These are phyloP conservation scores for Cheilosia impressa DNA, from an alignment of 2,888 invertebrate species.

Conservation along the genomic window DNA sequence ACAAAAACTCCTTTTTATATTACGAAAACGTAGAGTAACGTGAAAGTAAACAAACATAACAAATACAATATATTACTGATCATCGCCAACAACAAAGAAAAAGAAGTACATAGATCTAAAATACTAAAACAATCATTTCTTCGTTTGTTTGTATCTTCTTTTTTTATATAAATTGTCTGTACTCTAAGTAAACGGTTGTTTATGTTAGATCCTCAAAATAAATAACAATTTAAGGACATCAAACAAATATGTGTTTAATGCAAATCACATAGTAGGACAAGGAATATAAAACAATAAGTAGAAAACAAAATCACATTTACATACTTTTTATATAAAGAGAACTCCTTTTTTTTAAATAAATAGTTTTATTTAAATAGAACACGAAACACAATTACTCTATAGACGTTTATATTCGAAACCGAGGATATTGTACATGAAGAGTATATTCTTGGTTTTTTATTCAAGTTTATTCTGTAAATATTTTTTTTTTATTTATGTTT, in stretches of 20 bases:
- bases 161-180: conserved; percentile 48
- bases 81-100: conserved; percentile 35
- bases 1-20: conserved; percentile 51
- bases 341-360: conserved; percentile 14
- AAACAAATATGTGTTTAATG: conserved; percentile 18
- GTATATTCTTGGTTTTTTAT: conserved; percentile 23
- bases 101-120: conserved; percentile 36
- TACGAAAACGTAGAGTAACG: conserved; percentile 32
- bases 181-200: conserved; percentile 60
- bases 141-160: conserved; percentile 13
- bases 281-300: conserved; percentile 29
- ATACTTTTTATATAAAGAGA: conserved; percentile 40
- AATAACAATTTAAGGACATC: conserved; percentile 19
- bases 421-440: conserved; percentile 16
- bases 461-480: conserved; percentile 39
- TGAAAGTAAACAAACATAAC: conserved; percentile 35
- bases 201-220: conserved; percentile 53
- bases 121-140: conserved; percentile 65
- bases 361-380: conserved; percentile 4
- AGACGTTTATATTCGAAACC: conserved; percentile 5
- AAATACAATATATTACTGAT: conserved; percentile 24
- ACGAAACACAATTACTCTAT: conserved; percentile 7
- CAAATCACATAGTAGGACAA: conserved; percentile 33
- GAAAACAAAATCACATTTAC: conserved; percentile 29
- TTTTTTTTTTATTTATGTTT: conserved; percentile 36